Evolutionary conservation across 2,888 invertebrate genomes (phyloP), one percentile per base, ranked within the genome.

Genomic region (Flabesymbios commensalis): DNA sequence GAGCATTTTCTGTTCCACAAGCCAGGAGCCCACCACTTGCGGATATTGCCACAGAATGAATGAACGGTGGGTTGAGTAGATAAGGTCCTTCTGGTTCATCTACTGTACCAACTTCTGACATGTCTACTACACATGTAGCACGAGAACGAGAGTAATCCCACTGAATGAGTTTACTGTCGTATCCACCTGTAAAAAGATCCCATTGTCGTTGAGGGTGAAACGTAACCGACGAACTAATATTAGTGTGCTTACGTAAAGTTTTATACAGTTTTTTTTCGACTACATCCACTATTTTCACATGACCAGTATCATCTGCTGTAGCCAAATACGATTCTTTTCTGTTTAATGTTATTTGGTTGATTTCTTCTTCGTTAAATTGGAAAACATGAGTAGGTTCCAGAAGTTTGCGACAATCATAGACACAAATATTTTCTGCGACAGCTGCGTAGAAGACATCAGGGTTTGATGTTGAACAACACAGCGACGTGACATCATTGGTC

Each of bases 231-330:
- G 80, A 74, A 67, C 79, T 78, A 33, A 81, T 79, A 59, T 80
- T 81, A 19, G 78, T 74, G 64, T 81, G 81, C 53, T 78, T 79
- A 22, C 76, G 61, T n/a, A 80, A 63, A 1, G 78, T 78, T 63
- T 76, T 78, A 41, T 52, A 43, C 2, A 60, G n/a, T 24, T 52
- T 49, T 33, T 53, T 60, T 10, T 31, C 41, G 10, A 19, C 22
- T 42, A 80, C 59, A 53, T 77, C 76, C 58, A 77, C 72, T 22
- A 81, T 66, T 64, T 77, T 78, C 14, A 79, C 73, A 45, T 76
- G 74, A 1, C 80, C 79, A 32, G 77, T 68, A 64, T 81, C 81
- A 70, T 80, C 79, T 67, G 79, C 78, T 1, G 78, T 74, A 17
- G 78, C 79, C 19, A 81, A 60, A 57, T 69, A 75, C 22, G 72